phyloP scores from a whole-genome alignment of 2,888 invertebrate species.

The Hirtodrosophila duncani region DNA sequence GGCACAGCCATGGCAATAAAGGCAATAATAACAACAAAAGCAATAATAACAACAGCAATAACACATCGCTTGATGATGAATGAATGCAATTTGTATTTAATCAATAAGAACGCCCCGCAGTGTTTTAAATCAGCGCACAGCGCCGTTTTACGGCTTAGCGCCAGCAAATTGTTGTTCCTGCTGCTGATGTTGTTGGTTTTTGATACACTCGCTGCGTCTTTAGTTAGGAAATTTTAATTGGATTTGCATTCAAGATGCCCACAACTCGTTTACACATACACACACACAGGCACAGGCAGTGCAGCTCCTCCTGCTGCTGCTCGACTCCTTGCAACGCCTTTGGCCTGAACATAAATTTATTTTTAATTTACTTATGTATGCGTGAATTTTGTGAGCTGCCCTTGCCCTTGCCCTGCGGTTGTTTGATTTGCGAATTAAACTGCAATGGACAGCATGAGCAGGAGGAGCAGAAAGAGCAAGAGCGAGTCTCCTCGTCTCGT shows the following conservation, averaged over 20 bases:
- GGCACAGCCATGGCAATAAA: constrained; percentile 33
- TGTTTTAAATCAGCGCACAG: constrained; percentile 70
- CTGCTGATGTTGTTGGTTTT: neutral
- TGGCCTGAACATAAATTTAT: constrained; percentile 64
- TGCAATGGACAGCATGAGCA: constrained; percentile 24
- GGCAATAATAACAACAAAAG: constrained; percentile 17
- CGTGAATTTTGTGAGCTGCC: constrained; percentile 55
- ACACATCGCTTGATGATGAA: constrained; percentile 57
- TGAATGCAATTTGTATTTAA: constrained; percentile 71
- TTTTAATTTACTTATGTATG: constrained; percentile 71
- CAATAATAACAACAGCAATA: constrained; percentile 13
- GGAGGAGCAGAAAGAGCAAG: neutral
- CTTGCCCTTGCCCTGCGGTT: constrained; percentile 64
- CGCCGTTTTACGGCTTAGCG: constrained; percentile 69
- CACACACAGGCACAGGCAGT: constrained; percentile 12
- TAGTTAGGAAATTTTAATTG: constrained; percentile 61
- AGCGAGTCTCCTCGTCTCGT: constrained; percentile 36
- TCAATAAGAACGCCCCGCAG: constrained; percentile 70
- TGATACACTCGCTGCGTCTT: neutral
- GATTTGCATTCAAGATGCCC: constrained; percentile 58
- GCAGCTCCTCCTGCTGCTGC: neutral
- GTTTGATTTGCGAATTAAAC: constrained; percentile 72
- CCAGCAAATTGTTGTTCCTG: constrained; percentile 31
- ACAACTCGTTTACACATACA: constrained; percentile 36
- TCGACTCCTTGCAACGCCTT: constrained; percentile 33